phyloP scores from a whole-genome alignment of 37 sponge, comb jelly and placozoan genomes.

The Amphimedon queenslandica region DNA sequence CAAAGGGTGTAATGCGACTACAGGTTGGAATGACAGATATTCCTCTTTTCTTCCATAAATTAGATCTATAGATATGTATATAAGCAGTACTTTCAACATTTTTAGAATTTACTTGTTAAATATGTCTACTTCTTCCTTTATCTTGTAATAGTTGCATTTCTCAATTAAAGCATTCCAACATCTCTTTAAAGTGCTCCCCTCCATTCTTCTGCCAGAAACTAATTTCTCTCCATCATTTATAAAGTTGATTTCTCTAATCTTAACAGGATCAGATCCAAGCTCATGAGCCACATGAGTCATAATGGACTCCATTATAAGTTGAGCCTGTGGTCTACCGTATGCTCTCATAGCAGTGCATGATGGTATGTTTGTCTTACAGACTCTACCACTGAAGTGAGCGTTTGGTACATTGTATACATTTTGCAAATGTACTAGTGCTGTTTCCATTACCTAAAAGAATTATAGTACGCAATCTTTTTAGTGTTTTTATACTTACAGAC shows the following conservation, averaged over 20 bases:
- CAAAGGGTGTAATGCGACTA: slow-evolving; percentile 3
- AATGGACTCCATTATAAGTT: slow-evolving; percentile 32
- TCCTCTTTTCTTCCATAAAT: slow-evolving; percentile 37
- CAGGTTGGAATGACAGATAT: slow-evolving; percentile 19
- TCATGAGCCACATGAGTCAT: slow-evolving; percentile 29
- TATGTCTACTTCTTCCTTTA: slow-evolving; percentile 1
- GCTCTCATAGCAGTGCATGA: slow-evolving; percentile 63
- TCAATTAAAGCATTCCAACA: slow-evolving; percentile 13
- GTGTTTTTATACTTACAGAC: not conserved
- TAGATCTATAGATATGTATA: slow-evolving; percentile 8
- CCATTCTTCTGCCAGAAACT: not conserved
- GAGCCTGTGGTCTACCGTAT: slow-evolving; percentile 54
- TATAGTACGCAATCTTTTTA: too few species aligned
- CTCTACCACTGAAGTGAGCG: slow-evolving; percentile 15
- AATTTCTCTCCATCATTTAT: slow-evolving; percentile 13
- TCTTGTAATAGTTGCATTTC: not conserved
- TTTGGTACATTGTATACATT: slow-evolving; percentile 47
- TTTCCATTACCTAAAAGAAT: slow-evolving; percentile 21
- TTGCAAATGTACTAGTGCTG: slow-evolving; percentile 18
- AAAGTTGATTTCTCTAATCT: slow-evolving; percentile 23
- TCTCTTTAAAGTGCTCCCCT: not conserved
- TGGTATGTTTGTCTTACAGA: slow-evolving; percentile 54
- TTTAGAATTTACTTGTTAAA: slow-evolving; percentile 26
- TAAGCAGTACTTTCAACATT: not conserved
- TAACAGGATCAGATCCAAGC: not conserved